phyloP scores from a whole-genome alignment of 2,113 vertebrate species.

The Zosterops japonicus region DNA sequence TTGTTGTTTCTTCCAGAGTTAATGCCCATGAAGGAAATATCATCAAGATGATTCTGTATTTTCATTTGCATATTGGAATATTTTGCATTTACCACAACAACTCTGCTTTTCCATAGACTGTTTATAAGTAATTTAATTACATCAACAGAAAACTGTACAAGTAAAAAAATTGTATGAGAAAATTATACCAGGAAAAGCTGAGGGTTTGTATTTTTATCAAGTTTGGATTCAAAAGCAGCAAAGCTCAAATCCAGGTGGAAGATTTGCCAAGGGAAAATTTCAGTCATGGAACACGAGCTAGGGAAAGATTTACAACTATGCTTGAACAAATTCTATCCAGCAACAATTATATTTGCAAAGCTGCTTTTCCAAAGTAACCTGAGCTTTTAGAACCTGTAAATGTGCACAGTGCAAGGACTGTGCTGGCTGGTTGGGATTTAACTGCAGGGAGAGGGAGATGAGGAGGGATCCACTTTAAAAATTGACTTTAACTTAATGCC shows the following conservation, averaged over 20 bases:
- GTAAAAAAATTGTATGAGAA: background rate
- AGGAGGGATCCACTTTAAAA: background rate
- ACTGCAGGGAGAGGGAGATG: background rate
- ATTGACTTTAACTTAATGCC: conserved; percentile 30
- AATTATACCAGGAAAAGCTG: background rate
- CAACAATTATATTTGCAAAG: background rate
- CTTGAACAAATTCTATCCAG: background rate
- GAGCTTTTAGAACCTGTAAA: background rate
- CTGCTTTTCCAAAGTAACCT: background rate
- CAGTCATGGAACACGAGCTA: background rate
- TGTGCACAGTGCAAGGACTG: background rate
- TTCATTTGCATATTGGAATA: background rate
- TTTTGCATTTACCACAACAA: background rate
- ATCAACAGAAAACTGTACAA: background rate
- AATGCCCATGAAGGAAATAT: background rate
- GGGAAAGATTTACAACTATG: background rate
- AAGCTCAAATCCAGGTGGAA: background rate
- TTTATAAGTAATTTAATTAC: background rate
- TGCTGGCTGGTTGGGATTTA: background rate
- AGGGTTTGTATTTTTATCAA: background rate
- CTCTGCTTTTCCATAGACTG: background rate
- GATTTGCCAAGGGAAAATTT: background rate
- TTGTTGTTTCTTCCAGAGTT: background rate
- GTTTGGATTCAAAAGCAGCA: background rate
- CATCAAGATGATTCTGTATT: background rate